Evolutionary conservation across 2,797 vertebrate genomes (phyloP), one percentile per base, ranked within the genome.

Genomic region (Leptoclinus maculatus): DNA sequence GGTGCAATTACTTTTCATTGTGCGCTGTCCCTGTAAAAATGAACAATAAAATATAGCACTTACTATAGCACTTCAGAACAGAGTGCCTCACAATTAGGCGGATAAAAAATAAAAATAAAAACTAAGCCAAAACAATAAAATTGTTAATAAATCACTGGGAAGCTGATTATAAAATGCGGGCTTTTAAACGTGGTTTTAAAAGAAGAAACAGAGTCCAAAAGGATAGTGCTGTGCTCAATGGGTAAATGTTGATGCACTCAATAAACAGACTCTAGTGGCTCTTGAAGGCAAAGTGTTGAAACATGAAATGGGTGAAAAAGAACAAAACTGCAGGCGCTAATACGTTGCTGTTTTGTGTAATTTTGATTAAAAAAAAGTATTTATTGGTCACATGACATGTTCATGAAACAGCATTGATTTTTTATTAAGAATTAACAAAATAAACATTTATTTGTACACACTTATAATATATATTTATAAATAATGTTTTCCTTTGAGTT

Each of bases 101-200:
- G 9, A 39, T 67, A 12, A 27, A 75, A 68, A 12, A 27, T 67
- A 68, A 66, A 29, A 51, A 72, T 54, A 25, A 14, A 54, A 54
- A 54, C 3, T 19, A 21, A 13, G 19, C 19, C 29, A 41, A 59
- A 19, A 14, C 36, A 34, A 49, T 8, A n/a, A 3, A 23, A 49
- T 23, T 8, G 13, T 54, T 5, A 34, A 49, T 23, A 56, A 49
- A 77, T 41, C 13, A 34, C 4, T 14, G 11, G 59, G 19, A 60
- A n/a, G n/a, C 49, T 21, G 39, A n/a, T 54, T 11, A 43, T 41
- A 34, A 19, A 25, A 53, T 16, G 7, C 54, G 14, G 8, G 11
- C 14, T 29, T 51, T 53, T 11, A 17, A 77, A 47, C 7, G 23
- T 10, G 43, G 45, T 51, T 51, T 58, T 13, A 13, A 41, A 39